Conservation (phyloP, 1,140 invertebrate species). For the Drosophila ananassae region DNA sequence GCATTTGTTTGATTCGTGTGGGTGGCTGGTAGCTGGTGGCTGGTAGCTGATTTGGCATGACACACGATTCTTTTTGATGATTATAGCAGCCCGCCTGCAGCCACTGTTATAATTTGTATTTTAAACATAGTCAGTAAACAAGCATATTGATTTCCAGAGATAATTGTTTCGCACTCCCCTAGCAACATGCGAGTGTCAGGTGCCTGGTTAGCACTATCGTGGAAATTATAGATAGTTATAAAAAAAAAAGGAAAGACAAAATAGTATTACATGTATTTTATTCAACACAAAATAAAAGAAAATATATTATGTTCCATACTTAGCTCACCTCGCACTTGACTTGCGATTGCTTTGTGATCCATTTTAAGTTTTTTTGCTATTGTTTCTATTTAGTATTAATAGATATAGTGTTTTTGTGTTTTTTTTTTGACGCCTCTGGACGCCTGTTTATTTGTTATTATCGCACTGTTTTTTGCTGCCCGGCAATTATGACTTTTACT, state of each 20-base stretch:
- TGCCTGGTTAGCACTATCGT: constrained; percentile 19
- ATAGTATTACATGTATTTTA: not conserved
- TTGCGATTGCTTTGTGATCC: constrained; percentile 83
- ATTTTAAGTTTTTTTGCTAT: constrained; percentile 49
- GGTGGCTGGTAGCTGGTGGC: constrained; percentile 21
- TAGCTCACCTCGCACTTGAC: constrained; percentile 83
- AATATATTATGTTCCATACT: constrained; percentile 51
- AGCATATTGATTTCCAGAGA: constrained; percentile 33
- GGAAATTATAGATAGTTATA: constrained; percentile 12
- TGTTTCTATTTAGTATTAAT: constrained; percentile 44
- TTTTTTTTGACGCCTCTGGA: not conserved
- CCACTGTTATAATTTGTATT: constrained; percentile 17
- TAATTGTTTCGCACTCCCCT: constrained; percentile 16
- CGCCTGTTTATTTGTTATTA: constrained; percentile 25
- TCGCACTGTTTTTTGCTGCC: constrained; percentile 23
- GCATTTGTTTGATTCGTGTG: constrained; percentile 9
- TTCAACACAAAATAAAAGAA: not conserved
- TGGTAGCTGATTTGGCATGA: constrained; percentile 33
- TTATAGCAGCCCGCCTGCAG: not conserved
- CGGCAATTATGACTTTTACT: constrained; percentile 39
- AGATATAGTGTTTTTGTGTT: constrained; percentile 31
- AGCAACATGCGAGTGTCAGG: constrained; percentile 15
- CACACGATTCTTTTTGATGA: constrained; percentile 24
- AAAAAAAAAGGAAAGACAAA: constrained; percentile 2
- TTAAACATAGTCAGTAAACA: constrained; percentile 10